These are phyloP conservation scores for Eriocheir sinensis DNA, from an alignment of 1,140 invertebrate species.

Conservation along the genomic window DNA sequence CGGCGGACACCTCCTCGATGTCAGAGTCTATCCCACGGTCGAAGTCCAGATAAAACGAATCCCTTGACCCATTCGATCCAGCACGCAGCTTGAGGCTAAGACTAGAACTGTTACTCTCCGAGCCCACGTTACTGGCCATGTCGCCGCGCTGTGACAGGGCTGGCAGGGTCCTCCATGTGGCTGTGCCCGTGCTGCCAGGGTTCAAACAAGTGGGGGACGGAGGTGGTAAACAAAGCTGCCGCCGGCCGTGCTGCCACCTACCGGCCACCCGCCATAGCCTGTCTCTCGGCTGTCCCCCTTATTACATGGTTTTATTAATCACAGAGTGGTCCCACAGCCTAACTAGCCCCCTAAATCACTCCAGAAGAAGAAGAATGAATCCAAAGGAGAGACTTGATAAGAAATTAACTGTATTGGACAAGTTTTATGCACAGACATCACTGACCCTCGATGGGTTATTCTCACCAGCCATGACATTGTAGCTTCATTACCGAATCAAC, in stretches of 20 bases:
- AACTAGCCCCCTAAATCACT: too few species aligned
- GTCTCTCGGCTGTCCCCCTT: too few species aligned
- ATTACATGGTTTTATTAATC: too few species aligned
- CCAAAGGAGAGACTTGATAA: too few species aligned
- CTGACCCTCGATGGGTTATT: too few species aligned
- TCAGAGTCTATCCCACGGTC: constrained; percentile 74
- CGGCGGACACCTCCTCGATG: constrained; percentile 64
- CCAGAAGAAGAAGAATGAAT: too few species aligned
- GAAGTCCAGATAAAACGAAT: constrained; percentile 72
- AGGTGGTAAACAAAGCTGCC: constrained; percentile 66
- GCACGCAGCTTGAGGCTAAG: constrained; percentile 60
- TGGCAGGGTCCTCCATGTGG: not conserved
- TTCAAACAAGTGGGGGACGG: constrained; percentile 61
- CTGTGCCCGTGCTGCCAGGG: not conserved
- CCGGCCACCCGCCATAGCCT: not conserved
- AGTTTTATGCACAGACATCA: too few species aligned
- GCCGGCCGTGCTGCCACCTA: constrained; percentile 38
- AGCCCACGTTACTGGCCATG: constrained; percentile 30
- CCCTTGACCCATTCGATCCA: constrained; percentile 62
- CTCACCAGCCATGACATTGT: too few species aligned
- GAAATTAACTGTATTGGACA: too few species aligned
- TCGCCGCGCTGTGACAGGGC: not conserved
- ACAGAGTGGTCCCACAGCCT: too few species aligned
- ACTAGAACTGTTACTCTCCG: constrained; percentile 43
- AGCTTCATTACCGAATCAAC: too few species aligned